Conservation (phyloP, 2,113 vertebrate species). For the Myotis davidii region DNA sequence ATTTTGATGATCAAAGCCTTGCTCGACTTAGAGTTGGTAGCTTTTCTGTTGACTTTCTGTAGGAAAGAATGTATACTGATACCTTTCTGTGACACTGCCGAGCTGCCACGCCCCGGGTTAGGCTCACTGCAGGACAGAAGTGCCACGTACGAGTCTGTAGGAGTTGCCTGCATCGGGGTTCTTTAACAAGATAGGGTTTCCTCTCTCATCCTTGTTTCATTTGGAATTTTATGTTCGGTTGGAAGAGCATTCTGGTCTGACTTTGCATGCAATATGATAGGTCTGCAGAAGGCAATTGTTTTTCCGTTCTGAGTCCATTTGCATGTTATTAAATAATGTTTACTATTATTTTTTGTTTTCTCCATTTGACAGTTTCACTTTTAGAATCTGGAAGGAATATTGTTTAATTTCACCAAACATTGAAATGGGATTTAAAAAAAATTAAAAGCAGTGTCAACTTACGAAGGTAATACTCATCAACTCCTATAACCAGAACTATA, state of each 20-base stretch:
- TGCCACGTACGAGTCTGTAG: not conserved
- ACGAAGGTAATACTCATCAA: constrained; percentile 39
- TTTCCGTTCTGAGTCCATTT: constrained; percentile 23
- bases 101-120: not conserved
- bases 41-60: not conserved
- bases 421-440: not conserved
- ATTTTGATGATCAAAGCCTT: constrained; percentile 4
- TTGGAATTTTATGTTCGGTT: constrained; percentile 46
- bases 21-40: not conserved
- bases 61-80: not conserved
- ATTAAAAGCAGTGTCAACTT: constrained; percentile 24
- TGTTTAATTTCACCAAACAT: not conserved
- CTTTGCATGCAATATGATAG: not conserved
- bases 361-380: constrained; percentile 34
- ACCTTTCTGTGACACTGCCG: not conserved
- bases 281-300: not conserved
- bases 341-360: constrained; percentile 23
- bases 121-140: not conserved
- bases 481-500: not conserved
- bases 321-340: constrained; percentile 17
- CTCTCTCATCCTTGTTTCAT: not conserved
- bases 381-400: not conserved
- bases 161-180: not conserved
- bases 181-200: constrained; percentile 38
- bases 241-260: constrained; percentile 22